Evolutionary conservation across 2,797 vertebrate species (phyloP).

Genomic region (Alcedo atthis): DNA sequence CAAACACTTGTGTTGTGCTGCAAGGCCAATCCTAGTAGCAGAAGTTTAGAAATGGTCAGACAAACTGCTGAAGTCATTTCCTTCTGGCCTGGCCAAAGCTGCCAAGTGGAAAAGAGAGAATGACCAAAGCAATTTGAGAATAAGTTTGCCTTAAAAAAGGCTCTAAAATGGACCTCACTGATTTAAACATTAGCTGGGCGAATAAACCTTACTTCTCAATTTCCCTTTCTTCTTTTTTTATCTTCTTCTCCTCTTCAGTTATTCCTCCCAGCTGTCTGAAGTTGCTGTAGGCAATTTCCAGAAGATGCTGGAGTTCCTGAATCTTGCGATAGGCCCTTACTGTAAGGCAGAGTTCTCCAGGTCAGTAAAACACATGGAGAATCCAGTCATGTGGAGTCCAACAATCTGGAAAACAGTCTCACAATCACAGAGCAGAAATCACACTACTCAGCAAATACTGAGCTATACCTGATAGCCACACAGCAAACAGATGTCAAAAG

Average conservation of each 20-base stretch:
- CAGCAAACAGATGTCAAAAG: neutral
- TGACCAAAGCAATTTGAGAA: neutral
- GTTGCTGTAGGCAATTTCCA: constrained; percentile 81
- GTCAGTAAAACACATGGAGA: neutral
- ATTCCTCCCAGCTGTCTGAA: constrained; percentile 83
- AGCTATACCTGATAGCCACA: neutral
- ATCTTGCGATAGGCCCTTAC: constrained; percentile 81
- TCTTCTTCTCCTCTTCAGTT: constrained; percentile 75
- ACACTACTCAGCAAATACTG: neutral
- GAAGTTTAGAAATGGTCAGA: neutral
- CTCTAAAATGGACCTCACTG: neutral
- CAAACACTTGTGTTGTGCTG: neutral
- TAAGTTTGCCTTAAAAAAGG: neutral
- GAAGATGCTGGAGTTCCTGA: constrained; percentile 72
- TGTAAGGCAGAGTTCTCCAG: constrained; percentile 55
- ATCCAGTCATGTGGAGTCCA: neutral
- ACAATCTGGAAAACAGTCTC: neutral
- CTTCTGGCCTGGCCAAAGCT: neutral
- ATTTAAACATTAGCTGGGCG: neutral
- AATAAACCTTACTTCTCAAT: constrained; percentile 73
- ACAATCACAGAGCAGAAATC: neutral
- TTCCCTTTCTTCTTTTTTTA: constrained; percentile 70
- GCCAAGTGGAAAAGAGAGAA: neutral
- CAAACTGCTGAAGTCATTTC: neutral
- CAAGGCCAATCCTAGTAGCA: neutral